Conservation (phyloP, 2,888 invertebrate genomes). For the Sympetrum striolatum region DNA sequence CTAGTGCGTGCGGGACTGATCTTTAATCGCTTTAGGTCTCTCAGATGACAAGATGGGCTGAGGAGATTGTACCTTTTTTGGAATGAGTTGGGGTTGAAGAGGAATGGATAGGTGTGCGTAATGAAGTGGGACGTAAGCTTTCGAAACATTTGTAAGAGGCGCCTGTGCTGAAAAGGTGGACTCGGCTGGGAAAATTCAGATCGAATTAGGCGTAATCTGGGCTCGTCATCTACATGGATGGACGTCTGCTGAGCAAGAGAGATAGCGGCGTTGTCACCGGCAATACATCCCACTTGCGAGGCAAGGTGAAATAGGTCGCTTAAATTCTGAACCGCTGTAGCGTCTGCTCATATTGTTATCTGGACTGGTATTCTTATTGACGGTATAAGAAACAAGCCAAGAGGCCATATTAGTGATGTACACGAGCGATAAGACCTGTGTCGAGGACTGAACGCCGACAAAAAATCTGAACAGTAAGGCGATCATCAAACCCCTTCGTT, state of each 20-base stretch:
- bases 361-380: neutral
- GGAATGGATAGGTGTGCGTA: neutral
- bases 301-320: neutral
- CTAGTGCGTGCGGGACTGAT: neutral
- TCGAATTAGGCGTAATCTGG: neutral
- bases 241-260: neutral
- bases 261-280: neutral
- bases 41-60: neutral
- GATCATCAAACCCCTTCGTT: no score
- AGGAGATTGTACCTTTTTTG: slow-evolving; percentile 4
- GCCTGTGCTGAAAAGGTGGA: neutral
- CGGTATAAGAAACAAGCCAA: neutral
- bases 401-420: neutral
- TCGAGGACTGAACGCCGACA: no score
- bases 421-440: neutral
- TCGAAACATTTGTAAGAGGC: slow-evolving; percentile 15
- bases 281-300: neutral
- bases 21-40: neutral
- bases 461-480: no score
- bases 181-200: neutral
- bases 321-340: neutral
- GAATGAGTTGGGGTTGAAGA: neutral
- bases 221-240: slow-evolving; percentile 6
- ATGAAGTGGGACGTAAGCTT: slow-evolving; percentile 23
- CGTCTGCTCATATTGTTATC: neutral